Evolutionary conservation across 92 coral and sea anemone genomes (phyloP), one percentile per base, ranked within the genome.

Genomic region (Chrysogorgia sp.): DNA sequence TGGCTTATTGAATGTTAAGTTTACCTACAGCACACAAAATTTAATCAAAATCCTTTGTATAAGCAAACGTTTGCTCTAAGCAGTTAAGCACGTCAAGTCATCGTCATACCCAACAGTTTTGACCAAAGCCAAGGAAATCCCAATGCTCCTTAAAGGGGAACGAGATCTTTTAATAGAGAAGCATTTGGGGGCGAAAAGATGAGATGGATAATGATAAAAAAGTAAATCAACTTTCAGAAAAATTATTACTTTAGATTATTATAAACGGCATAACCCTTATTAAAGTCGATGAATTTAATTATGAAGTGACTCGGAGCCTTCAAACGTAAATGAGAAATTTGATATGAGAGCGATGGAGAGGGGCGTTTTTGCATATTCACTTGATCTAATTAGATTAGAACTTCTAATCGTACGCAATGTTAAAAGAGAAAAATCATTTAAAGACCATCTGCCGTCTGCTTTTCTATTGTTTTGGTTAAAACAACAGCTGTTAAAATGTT

Each of bases 381-480:
- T 72, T 58, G 65, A 55, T 72, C 50, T 92, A 92, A 96, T 91
- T 96, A 91, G 97, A 96, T 96, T 96, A 96, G 81, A 79, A 84
- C 87, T 75, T 85, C 80, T 89, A 90, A 87, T 84, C 92, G 88
- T 74, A 87, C 92, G 84, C 92, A 82, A 85, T 91, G 92, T 93
- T 89, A 96, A 96, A 92, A 96, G 92, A 86, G 85, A 81, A 86
- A 89, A 91, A 92, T 88, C 96, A 96, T 96, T 96, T 96, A 96
- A 87, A 77, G 86, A 88, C 99, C 99, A 96, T 96, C 99, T 96
- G 99, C 90, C 89, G 93, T 81, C 88, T 93, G 92, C 90, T 87
- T 96, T 92, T 87, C 91, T 92, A 96, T 96, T 96, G 97, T 96
- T 92, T 96, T 96, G 90, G 86, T 89, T 91, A 96, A 96, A 91